Base-by-base conservation (phyloP, 2,888 invertebrate species). In the Branchellion lobata region DNA sequence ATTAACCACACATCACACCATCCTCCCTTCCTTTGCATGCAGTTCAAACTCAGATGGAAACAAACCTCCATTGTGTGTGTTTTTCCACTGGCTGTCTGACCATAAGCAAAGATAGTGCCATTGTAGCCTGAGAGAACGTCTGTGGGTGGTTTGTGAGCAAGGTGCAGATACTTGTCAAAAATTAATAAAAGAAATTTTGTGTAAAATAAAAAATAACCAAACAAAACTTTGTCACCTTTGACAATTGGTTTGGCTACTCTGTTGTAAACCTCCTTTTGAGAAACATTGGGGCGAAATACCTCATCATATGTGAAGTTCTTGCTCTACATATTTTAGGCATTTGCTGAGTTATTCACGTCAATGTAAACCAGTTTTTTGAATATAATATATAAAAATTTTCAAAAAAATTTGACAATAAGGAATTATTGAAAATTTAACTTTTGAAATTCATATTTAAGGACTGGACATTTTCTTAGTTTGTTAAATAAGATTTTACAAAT, bases 1-100 rank as follows among this genome's bases (percentile, higher is more conserved):
- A n/a, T n/a, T n/a, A n/a, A n/a, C n/a, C n/a, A n/a, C n/a, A n/a
- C n/a, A n/a, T n/a, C n/a, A n/a, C n/a, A n/a, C n/a, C n/a, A n/a
- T n/a, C n/a, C n/a, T n/a, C n/a, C n/a, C n/a, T n/a, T n/a, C n/a
- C n/a, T n/a, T n/a, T n/a, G n/a, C n/a, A n/a, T n/a, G n/a, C n/a
- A n/a, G n/a, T n/a, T n/a, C n/a, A n/a, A n/a, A n/a, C n/a, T n/a
- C n/a, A n/a, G n/a, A n/a, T n/a, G n/a, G n/a, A n/a, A n/a, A n/a
- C n/a, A n/a, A n/a, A 89, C 97, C 90, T 99, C 99, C 99, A 99
- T 99, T 83, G 99, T 99, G 90, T 99, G 99, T 86, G 99, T 99
- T 91, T 99, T 99, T 86, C 98, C 98, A 82, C 97, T 97, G 84
- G 97, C 97, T 80, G 99, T 99, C 89, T 99, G 99, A 84, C 99